A percentile compares a stretch with the other conserved stretches of the same genome.
These are phyloP conservation scores for Laupala kohalensis DNA, from an alignment of 1,140 invertebrate genomes.

Conservation along the genomic window DNA sequence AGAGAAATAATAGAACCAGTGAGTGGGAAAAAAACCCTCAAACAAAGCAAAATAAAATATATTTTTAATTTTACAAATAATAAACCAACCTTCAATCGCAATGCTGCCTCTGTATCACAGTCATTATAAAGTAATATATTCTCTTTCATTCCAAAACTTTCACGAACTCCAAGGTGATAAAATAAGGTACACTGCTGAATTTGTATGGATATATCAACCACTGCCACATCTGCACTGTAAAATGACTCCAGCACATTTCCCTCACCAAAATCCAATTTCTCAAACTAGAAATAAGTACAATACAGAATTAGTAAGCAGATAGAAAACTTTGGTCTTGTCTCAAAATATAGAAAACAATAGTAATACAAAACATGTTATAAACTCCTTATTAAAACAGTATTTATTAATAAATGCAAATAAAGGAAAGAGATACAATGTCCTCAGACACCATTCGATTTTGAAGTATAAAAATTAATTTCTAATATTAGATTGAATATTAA, in stretches of 20 bases:
- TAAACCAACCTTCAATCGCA: conserved; percentile 63
- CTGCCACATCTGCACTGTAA: conserved; percentile 95
- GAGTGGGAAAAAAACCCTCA: too few species aligned
- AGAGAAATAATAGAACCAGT: too few species aligned
- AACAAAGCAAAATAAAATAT: too few species aligned
- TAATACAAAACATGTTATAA: neutral
- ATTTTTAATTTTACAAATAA: too few species aligned
- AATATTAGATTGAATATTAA: too few species aligned
- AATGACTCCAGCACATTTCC: conserved; percentile 71
- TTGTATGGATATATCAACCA: conserved; percentile 87
- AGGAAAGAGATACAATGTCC: too few species aligned
- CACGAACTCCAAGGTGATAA: conserved; percentile 93
- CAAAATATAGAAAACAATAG: neutral
- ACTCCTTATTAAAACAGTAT: too few species aligned
- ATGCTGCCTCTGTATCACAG: conserved; percentile 68
- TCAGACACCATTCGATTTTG: too few species aligned
- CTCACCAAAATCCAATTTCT: conserved; percentile 76
- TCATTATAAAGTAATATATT: conserved; percentile 93
- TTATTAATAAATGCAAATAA: too few species aligned
- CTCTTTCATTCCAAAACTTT: conserved; percentile 97
- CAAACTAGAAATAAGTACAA: conserved; percentile 46
- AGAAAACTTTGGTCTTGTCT: neutral
- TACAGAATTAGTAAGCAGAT: neutral
- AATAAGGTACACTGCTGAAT: conserved; percentile 78
- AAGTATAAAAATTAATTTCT: too few species aligned